phyloP scores from a whole-genome alignment of 2,797 vertebrate genomes.

The Arrhamphus sclerolepis region DNA sequence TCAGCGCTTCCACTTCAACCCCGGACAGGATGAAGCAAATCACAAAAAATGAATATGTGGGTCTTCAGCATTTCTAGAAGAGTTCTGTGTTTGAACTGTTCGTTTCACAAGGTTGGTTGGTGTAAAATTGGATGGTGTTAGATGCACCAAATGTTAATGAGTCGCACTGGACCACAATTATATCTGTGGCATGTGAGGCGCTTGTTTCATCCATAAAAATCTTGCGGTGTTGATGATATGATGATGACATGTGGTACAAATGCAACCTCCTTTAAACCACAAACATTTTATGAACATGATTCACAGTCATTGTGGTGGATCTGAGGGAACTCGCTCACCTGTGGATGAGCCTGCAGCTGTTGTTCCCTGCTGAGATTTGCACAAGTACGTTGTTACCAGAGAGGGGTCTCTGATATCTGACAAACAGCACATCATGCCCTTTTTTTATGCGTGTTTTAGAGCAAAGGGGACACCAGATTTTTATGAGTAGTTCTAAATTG shows the following conservation, averaged over 20 bases:
- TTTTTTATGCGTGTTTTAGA: constrained; percentile 11
- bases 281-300: constrained; percentile 19
- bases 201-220: constrained; percentile 17
- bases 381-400: constrained; percentile 10
- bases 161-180: background rate
- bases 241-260: constrained; percentile 23
- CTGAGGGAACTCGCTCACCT: constrained; percentile 17
- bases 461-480: constrained; percentile 61
- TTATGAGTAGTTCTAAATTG: constrained; percentile 85
- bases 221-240: constrained; percentile 26
- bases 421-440: constrained; percentile 25
- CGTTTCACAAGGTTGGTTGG: too few relatives aligned
- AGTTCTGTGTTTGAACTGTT: too few relatives aligned
- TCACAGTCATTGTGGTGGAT: constrained; percentile 5
- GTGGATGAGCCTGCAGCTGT: constrained; percentile 1
- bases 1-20: too few relatives aligned
- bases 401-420: constrained; percentile 24
- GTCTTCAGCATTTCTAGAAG: too few relatives aligned
- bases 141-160: too few relatives aligned
- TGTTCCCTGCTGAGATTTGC: constrained; percentile 15
- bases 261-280: constrained; percentile 10
- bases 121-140: too few relatives aligned
- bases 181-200: constrained; percentile 3
- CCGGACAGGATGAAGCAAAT: too few relatives aligned
- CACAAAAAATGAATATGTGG: too few relatives aligned